phyloP scores from a whole-genome alignment of 2,797 vertebrate genomes.

The Urocyon cinereoargenteus region DNA sequence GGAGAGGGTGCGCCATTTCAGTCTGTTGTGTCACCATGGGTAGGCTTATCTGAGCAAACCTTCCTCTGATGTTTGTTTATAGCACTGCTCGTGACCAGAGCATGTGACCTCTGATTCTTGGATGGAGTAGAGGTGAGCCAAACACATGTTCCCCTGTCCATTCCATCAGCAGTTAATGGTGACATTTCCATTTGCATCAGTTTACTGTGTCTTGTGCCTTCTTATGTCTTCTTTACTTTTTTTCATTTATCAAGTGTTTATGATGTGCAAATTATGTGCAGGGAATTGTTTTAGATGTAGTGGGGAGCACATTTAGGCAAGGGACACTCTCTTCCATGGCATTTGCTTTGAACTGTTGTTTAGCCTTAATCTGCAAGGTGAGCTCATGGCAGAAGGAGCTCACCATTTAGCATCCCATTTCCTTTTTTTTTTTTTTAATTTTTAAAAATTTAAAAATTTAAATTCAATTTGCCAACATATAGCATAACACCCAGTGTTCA shows the following conservation, averaged over 20 bases:
- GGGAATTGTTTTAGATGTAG: not conserved
- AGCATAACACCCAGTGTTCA: no score
- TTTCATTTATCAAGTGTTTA: not conserved
- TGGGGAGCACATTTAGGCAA: not conserved
- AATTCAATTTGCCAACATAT: no score
- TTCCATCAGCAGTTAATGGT: not conserved
- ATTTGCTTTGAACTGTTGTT: not conserved
- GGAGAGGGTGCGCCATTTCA: not conserved
- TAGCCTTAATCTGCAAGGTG: not conserved
- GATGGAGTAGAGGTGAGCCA: not conserved
- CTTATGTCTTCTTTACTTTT: not conserved
- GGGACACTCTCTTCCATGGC: not conserved
- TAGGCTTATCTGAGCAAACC: not conserved
- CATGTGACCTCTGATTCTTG: not conserved
- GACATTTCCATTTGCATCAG: not conserved
- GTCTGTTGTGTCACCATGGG: rapidly evolving
- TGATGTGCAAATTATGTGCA: not conserved
- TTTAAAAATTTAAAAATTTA: no score
- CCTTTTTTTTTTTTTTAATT: no score
- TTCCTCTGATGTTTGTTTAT: not conserved
- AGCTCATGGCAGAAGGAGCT: no score
- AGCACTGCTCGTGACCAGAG: not conserved
- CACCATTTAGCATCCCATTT: not conserved
- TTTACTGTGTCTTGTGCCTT: not conserved
- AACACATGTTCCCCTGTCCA: not conserved